A percentile compares a stretch with the other conserved stretches of the same genome.
Evolutionary conservation across 2,113 vertebrate genomes (phyloP).

Genomic region (Marmota monax): DNA sequence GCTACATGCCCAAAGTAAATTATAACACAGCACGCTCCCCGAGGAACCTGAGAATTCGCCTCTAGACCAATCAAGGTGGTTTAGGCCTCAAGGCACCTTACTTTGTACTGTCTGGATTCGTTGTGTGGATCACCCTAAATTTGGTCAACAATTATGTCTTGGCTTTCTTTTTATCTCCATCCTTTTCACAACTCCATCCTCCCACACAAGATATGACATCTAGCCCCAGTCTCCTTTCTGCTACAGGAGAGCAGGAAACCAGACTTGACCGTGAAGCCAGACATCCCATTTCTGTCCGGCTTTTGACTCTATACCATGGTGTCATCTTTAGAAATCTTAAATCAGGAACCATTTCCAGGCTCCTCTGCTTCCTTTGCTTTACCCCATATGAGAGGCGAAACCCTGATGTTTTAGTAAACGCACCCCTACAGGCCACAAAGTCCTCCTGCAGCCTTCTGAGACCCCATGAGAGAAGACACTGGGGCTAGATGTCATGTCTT

Average conservation of each 20-base stretch:
- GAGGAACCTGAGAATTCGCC: slow-evolving; percentile 54
- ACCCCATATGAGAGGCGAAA: not conserved
- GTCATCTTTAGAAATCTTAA: not conserved
- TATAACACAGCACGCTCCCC: not conserved
- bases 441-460: not conserved
- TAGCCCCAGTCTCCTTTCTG: not conserved
- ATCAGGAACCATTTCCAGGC: not conserved
- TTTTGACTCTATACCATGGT: not conserved
- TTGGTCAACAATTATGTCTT: slow-evolving; percentile 26
- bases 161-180: not conserved
- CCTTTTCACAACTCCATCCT: not conserved
- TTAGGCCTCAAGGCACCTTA: slow-evolving; percentile 13
- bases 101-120: slow-evolving; percentile 9
- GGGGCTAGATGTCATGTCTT: not conserved
- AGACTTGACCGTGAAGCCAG: not conserved
- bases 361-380: not conserved
- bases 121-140: slow-evolving; percentile 20
- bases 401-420: fast-evolving
- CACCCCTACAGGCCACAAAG: not conserved
- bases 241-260: not conserved
- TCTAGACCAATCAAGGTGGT: slow-evolving; percentile 48
- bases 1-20: not conserved
- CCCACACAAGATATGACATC: no score
- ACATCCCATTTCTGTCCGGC: not conserved
- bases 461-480: not conserved